These are phyloP conservation scores for Heterotilapia buettikoferi DNA, from an alignment of 2,113 vertebrate genomes.

Conservation along the genomic window DNA sequence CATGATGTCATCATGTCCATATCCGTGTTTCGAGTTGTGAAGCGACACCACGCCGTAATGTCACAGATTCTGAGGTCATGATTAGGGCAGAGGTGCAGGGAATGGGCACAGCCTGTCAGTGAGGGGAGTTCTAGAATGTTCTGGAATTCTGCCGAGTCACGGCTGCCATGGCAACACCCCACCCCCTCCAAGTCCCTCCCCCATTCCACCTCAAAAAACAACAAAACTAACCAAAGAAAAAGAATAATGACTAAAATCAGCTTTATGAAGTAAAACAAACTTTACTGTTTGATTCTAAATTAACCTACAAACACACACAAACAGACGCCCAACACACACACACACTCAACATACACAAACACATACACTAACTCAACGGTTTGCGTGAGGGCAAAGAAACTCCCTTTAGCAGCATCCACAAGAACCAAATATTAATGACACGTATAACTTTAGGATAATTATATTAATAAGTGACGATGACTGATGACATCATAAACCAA, in stretches of 20 bases:
- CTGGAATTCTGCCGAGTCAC: background rate
- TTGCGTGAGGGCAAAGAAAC: background rate
- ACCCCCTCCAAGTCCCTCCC: background rate
- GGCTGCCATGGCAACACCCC: background rate
- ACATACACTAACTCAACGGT: background rate
- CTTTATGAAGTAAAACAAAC: constrained; percentile 27
- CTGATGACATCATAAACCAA: constrained; percentile 21
- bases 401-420: constrained; percentile 47
- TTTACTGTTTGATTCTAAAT: constrained; percentile 17
- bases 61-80: background rate
- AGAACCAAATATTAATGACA: constrained; percentile 7
- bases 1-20: constrained; percentile 5
- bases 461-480: background rate
- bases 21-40: background rate
- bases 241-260: background rate
- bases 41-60: background rate
- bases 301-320: background rate
- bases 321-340: background rate
- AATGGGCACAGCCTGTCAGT: background rate
- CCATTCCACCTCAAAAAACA: background rate
- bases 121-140: background rate
- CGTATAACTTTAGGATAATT: background rate
- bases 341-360: background rate
- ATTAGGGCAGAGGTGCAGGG: background rate
- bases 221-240: background rate